These are phyloP conservation scores for Zosterops lateralis DNA, from an alignment of 2,113 vertebrate genomes.

Conservation along the genomic window DNA sequence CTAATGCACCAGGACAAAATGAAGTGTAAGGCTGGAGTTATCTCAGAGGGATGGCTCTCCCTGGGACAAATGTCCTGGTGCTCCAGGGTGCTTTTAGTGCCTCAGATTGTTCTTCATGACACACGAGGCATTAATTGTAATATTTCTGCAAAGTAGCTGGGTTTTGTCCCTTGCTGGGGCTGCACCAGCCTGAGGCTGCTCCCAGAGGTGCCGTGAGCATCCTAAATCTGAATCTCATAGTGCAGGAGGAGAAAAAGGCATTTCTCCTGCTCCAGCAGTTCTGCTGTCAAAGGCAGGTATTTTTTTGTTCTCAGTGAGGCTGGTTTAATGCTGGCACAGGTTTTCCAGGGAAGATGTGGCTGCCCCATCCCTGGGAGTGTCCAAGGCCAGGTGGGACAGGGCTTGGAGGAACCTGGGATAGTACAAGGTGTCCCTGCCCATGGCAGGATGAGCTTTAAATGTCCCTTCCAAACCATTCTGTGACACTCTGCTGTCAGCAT, in stretches of 20 bases:
- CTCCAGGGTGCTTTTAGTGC: neutral
- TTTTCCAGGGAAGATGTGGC: fast-evolving
- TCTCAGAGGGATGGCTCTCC: neutral
- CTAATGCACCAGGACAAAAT: neutral
- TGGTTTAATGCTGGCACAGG: no score
- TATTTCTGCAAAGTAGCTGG: neutral
- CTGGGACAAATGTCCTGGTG: neutral
- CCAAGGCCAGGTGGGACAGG: fast-evolving
- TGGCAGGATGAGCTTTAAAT: fast-evolving
- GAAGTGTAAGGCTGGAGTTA: neutral
- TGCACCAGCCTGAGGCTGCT: neutral
- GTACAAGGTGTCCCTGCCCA: neutral
- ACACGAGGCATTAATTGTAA: neutral
- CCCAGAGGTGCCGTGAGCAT: neutral
- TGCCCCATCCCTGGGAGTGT: neutral
- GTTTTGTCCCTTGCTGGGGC: fast-evolving
- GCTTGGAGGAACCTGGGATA: fast-evolving
- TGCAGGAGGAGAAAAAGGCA: neutral
- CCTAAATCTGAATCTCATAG: neutral
- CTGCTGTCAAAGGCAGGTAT: neutral
- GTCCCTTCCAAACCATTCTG: neutral
- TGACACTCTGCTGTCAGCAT: neutral
- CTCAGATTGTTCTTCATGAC: neutral
- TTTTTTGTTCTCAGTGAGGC: neutral
- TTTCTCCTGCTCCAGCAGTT: neutral